Conservation (phyloP, 2,888 invertebrate species). For the Stegophylla sp. region DNA sequence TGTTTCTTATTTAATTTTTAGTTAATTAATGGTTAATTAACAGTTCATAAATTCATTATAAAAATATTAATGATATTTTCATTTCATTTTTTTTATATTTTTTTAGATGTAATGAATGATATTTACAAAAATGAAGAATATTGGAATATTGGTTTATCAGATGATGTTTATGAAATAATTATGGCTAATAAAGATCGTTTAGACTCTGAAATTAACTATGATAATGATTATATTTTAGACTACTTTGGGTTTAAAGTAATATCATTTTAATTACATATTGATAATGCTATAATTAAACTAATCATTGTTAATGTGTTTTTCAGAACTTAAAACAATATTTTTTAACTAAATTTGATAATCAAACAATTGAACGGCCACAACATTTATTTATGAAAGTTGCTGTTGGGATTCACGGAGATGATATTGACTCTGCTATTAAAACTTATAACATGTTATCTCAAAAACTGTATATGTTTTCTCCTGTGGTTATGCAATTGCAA, state of each 20-base stretch:
- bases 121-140: constrained; percentile 78
- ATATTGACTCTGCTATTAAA: constrained; percentile 89
- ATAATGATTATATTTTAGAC: constrained; percentile 94
- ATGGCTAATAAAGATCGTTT: constrained; percentile 83
- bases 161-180: constrained; percentile 80
- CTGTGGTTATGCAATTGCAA: constrained; percentile 64
- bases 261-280: background rate
- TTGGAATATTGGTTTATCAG: constrained; percentile 83
- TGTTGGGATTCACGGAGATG: constrained; percentile 94
- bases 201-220: constrained; percentile 94
- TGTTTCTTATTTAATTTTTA: too few relatives aligned
- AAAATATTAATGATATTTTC: background rate
- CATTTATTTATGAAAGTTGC: constrained; percentile 98
- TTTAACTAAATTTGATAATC: constrained; percentile 86
- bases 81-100: constrained; percentile 16
- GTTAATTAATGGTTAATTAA: too few relatives aligned
- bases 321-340: constrained; percentile 92
- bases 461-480: constrained; percentile 95
- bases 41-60: too few relatives aligned
- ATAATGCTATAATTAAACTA: background rate
- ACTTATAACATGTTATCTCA: constrained; percentile 95
- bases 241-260: constrained; percentile 94
- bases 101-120: constrained; percentile 85
- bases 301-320: constrained; percentile 59
- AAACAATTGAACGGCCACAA: constrained; percentile 94